Evolutionary conservation across 2,888 invertebrate species (phyloP), one percentile per base, ranked within the genome.

Genomic region (Ornithoptera alexandrae): DNA sequence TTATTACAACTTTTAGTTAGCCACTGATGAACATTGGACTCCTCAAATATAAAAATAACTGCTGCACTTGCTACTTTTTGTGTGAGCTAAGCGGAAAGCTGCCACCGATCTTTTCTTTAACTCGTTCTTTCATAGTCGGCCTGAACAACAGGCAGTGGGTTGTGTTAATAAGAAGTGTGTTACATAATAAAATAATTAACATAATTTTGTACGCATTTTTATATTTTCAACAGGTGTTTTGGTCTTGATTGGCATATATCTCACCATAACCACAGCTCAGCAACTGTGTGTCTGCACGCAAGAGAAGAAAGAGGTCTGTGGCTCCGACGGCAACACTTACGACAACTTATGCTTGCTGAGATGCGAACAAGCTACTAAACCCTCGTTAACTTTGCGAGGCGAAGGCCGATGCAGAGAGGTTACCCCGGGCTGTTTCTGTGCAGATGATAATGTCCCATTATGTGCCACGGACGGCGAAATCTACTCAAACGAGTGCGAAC

Each of bases 241-340:
- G 10, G 53, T 86, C 50, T 65, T 83, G 20, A 65, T 80, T 56
- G 78, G 74, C 12, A 69, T 77, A 4, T 77, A 75, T 74, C 71
- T 77, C 39, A 75, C 77, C 69, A 62, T 69, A 18, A 66, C 75
- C 1, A 60, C 78, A 20, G 81, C 83, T 0, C 68, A 77, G 3
- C 79, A 82, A 0, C 78, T 82, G 0, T 88, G 88, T 75, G 75
- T 75, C 0, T 89, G 89, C 77, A 76, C 82, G 0, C 71, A 77
- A 65, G 75, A 80, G 74, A 72, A 76, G 65, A 24, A 82, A 0
- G 93, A 94, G 12, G 95, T 96, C 12, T 96, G 96, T 84, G 96
- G 96, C 53, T 94, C 95, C 59, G 95, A 97, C 85, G 95, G 95
- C 1, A 87, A 93, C 67, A 96, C 95, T 0, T 96, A 96, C 87